Base-by-base conservation (phyloP, 2,797 vertebrate genomes). In the Chaetodon trifasciatus region DNA sequence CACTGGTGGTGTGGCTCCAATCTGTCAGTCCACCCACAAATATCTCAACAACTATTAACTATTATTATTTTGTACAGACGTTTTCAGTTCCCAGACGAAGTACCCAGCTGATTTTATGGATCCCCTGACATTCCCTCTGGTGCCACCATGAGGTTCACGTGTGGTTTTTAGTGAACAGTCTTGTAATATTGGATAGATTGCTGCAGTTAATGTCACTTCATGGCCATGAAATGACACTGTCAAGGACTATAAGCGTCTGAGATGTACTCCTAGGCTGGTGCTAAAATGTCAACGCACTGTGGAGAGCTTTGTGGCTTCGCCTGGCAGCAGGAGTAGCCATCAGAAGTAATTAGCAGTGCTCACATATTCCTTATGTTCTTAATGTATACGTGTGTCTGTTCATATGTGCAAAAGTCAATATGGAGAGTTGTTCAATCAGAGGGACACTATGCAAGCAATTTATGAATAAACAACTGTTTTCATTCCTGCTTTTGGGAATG, bases 171-270 rank as follows among this genome's bases (percentile, higher is more conserved):
- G n/a, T 56, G 60, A 64, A 70, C 24, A 49, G 23, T 57, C 16
- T 40, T 16, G 9, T 62, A 35, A 50, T 65, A 57, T n/a, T 63
- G n/a, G 3, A 49, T 24, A 13, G 28, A 56, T 67, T 49, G 24
- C 23, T 2, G 74, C 16, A 39, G 17, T 63, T 42, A n/a, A 70
- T 68, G 56, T 62, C 37, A 57, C 23, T 58, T 21, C 46, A 42
- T 24, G 16, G 70, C 19, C 47, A 52, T 63, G 53, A 62, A 82
- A 64, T 44, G 6, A 24, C n/a, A 24, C 12, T 16, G 37, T 61
- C 10, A 4, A 62, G 17, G n/a, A 16, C 16, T 21, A 32, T 17
- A 63, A 56, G 37, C 74, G 39, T 70, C 13, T 24, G 7, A 39
- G n/a, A 63, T 72, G 46, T 60, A 50, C 21, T 56, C 17, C 8